Percentiles rank a stretch among this genome's conserved stretches.
Conservation (phyloP, 2,113 vertebrate genomes). For the Suncus etruscus region DNA sequence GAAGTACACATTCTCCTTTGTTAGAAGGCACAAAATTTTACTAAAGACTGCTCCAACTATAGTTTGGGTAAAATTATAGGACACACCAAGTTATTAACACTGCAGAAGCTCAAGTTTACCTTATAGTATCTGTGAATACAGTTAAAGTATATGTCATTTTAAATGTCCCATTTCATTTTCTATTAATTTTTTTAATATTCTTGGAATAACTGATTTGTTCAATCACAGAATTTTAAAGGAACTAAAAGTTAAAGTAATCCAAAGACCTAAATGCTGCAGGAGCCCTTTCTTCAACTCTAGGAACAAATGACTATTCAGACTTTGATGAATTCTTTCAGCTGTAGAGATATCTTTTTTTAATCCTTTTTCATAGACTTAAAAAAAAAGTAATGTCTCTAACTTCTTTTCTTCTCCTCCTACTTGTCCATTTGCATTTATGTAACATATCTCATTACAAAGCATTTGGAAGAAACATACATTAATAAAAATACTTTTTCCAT, state of each 20-base stretch:
- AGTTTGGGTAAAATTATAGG: background rate
- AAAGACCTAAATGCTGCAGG: background rate
- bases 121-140: slow-evolving; percentile 8
- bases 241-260: background rate
- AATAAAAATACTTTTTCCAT: background rate
- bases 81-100: background rate
- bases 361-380: background rate
- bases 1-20: too few relatives aligned
- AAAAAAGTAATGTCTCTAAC: background rate
- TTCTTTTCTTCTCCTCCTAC: background rate
- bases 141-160: slow-evolving; percentile 33
- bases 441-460: background rate
- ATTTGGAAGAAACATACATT: background rate
- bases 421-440: slow-evolving; percentile 2
- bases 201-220: slow-evolving; percentile 28
- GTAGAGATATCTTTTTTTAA: background rate
- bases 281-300: background rate
- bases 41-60: too few relatives aligned
- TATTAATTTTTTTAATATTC: background rate
- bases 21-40: too few relatives aligned
- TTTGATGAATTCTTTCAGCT: background rate
- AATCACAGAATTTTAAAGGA: slow-evolving; percentile 28
- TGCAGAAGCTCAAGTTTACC: slow-evolving; percentile 3
- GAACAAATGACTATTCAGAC: background rate
- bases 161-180: background rate